Evolutionary conservation across 2,113 vertebrate genomes (phyloP), one percentile per base, ranked within the genome.

Genomic region (Chloroceryle aenea): DNA sequence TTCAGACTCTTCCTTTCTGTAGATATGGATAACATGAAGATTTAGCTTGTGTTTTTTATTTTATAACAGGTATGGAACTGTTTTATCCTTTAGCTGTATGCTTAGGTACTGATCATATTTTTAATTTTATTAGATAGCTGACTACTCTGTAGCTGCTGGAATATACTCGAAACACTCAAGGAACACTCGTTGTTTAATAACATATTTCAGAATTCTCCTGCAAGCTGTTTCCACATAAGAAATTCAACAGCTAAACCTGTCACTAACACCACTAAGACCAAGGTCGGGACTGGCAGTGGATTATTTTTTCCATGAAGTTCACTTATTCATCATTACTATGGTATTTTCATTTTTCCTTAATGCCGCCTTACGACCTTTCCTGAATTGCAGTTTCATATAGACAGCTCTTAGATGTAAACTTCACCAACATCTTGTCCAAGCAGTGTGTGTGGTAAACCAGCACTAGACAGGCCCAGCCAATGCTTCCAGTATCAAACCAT

Each of bases 381-480:
- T 40, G n/a, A 43, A 62, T 32, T 67, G 4, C 34, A 29, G 27
- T 36, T 75, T 15, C n/a, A 34, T 2, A 0, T 1, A 1, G 17
- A 5, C 15, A 43, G 0, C 16, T 25, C 40, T 82, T 12, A 32
- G 45, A 0, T 34, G 14, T 27, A 30, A 90, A 1, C 7, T 38
- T 38, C 32, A 6, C 43, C 43, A 50, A 11, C 18, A 62, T 12
- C 56, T 59, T 48, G 20, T 12, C 27, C 2, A 1, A 17, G 38
- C 5, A 64, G 29, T 63, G 34, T 1, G 3, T 34, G 40, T 16
- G 43, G 29, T n/a, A 16, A 29, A 13, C 4, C 36, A 78, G 42
- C 4, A 29, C 10, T 1, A 45, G 26, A 2, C 1, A 4, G 25
- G 16, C 29, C n/a, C 63, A 34, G 34, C 1, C 29, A 3, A 20